These are phyloP conservation scores for Gavialis gangeticus DNA, from an alignment of 2,113 vertebrate species.

Conservation along the genomic window DNA sequence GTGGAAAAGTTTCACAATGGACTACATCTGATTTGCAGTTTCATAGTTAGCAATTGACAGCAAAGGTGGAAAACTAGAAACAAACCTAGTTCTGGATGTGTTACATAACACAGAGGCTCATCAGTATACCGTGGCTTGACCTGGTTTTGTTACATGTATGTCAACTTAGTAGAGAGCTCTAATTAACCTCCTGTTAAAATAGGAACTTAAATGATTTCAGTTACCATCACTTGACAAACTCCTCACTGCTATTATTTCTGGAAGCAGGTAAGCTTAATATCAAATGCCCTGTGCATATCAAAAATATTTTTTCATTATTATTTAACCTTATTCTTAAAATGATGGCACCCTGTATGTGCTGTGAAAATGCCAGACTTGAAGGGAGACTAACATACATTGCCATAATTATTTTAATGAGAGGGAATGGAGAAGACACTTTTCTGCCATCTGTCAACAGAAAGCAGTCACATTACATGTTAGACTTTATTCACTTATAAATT, in stretches of 20 bases:
- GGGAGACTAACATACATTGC: slow-evolving; percentile 62
- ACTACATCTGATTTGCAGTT: slow-evolving; percentile 78
- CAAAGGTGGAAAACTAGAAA: slow-evolving; percentile 35
- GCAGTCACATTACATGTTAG: slow-evolving; percentile 1
- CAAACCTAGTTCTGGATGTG: slow-evolving; percentile 50
- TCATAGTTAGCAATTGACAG: slow-evolving; percentile 70
- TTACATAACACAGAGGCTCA: slow-evolving; percentile 47
- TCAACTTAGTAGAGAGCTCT: slow-evolving; percentile 61
- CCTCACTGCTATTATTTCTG: slow-evolving; percentile 69
- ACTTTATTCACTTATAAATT: slow-evolving; percentile 54
- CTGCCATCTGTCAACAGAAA: slow-evolving; percentile 66
- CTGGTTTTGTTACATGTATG: slow-evolving; percentile 56
- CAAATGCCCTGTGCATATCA: slow-evolving; percentile 53
- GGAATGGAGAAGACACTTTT: slow-evolving; percentile 49
- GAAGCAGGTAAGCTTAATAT: slow-evolving; percentile 56
- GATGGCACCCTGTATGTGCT: background rate
- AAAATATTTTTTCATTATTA: slow-evolving; percentile 54
- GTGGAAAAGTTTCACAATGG: slow-evolving; percentile 68
- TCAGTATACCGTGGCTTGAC: slow-evolving; percentile 50
- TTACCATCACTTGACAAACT: slow-evolving; percentile 47
- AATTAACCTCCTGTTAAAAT: slow-evolving; percentile 72
- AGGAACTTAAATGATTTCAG: slow-evolving; percentile 50
- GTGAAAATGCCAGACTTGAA: slow-evolving; percentile 53
- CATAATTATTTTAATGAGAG: slow-evolving; percentile 74
- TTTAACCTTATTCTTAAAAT: slow-evolving; percentile 37